Evolutionary conservation across 2,888 invertebrate species (phyloP).

Genomic region (Cylindroiulus punctatus): DNA sequence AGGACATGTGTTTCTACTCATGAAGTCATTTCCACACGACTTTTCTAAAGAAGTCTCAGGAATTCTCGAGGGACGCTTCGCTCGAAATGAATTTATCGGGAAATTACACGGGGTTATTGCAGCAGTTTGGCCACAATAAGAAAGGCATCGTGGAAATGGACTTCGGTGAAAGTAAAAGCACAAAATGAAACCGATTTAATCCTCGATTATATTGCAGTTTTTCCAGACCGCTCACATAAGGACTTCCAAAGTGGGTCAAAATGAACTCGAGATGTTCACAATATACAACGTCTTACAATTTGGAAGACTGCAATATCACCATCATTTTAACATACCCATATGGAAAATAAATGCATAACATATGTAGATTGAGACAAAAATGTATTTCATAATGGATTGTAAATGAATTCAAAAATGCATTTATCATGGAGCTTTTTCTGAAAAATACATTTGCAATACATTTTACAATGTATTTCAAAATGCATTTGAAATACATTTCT

Average conservation of each 20-base stretch:
- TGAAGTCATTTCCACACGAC: not conserved
- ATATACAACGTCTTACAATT: not conserved
- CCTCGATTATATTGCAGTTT: not conserved
- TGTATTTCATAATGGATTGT: too few species aligned
- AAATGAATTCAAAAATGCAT: too few species aligned
- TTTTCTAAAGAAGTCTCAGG: not conserved
- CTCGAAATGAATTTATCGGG: constrained; percentile 21
- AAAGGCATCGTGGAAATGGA: constrained; percentile 11
- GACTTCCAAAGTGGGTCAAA: not conserved
- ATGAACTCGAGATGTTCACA: not conserved
- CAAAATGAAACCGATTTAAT: constrained; percentile 42
- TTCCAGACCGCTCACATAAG: not conserved
- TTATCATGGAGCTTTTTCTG: too few species aligned
- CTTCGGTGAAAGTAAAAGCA: not conserved
- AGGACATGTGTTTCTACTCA: constrained; percentile 29
- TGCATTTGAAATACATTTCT: too few species aligned
- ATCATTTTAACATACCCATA: too few species aligned
- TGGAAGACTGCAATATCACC: too few species aligned
- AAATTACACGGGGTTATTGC: constrained; percentile 33
- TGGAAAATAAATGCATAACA: too few species aligned
- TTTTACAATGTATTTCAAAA: too few species aligned
- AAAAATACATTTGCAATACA: too few species aligned
- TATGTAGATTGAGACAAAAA: too few species aligned
- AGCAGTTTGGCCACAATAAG: constrained; percentile 29
- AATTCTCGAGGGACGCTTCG: constrained; percentile 27